Evolutionary conservation across 2,888 invertebrate species (phyloP).

Genomic region (Steinernema carpocapsae): DNA sequence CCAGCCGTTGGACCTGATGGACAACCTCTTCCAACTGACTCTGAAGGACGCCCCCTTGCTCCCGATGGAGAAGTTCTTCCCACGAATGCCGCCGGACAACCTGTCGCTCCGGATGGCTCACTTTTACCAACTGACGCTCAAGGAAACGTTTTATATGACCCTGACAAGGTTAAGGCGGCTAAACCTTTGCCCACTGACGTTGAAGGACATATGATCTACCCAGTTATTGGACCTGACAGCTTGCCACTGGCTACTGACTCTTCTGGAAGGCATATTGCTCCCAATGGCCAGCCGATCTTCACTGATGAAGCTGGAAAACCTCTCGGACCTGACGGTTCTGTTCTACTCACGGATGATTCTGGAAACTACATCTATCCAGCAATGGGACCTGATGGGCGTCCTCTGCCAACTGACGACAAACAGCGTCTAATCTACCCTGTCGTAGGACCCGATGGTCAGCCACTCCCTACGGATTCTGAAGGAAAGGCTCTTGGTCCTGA

Average conservation of each 20-base stretch:
- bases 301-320: slow-evolving; percentile 48
- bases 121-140: slow-evolving; percentile 50
- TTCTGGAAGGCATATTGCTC: too few relatives aligned
- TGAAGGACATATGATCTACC: slow-evolving; percentile 43
- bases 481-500: neutral
- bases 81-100: slow-evolving; percentile 34
- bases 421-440: slow-evolving; percentile 39
- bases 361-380: slow-evolving; percentile 39
- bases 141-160: slow-evolving; percentile 48
- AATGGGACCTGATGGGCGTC: slow-evolving; percentile 51
- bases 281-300: neutral
- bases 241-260: neutral
- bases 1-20: slow-evolving; percentile 49
- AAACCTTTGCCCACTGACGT: slow-evolving; percentile 37
- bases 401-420: slow-evolving; percentile 49
- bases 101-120: slow-evolving; percentile 40
- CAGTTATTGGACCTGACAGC: slow-evolving; percentile 27
- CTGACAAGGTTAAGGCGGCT: slow-evolving; percentile 37
- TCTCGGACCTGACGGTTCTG: slow-evolving; percentile 48
- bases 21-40: slow-evolving; percentile 37
- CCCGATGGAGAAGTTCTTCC: slow-evolving; percentile 43
- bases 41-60: slow-evolving; percentile 37
- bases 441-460: slow-evolving; percentile 46
- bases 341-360: slow-evolving; percentile 50
- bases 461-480: slow-evolving; percentile 35